Conservation (phyloP, 2,888 invertebrate genomes). For the Limnephilus auricula region DNA sequence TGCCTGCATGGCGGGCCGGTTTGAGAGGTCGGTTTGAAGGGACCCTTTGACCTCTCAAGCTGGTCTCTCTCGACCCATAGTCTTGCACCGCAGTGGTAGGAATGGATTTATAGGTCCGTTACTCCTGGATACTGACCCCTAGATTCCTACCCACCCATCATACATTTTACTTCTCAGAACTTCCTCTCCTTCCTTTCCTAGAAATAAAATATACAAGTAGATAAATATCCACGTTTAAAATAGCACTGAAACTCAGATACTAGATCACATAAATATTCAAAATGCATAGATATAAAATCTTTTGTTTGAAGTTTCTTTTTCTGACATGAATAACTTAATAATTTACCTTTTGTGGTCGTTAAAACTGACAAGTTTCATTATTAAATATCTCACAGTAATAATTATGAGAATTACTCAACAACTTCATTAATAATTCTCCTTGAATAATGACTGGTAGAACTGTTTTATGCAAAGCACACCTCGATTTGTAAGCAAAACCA, state of each 20-base stretch:
- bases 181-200: too few relatives aligned
- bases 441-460: constrained; percentile 15
- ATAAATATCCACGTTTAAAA: too few relatives aligned
- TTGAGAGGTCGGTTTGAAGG: too few relatives aligned
- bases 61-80: too few relatives aligned
- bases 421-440: constrained; percentile 17
- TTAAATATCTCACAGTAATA: neutral
- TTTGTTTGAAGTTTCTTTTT: neutral
- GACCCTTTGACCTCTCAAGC: too few relatives aligned
- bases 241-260: neutral
- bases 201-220: too few relatives aligned
- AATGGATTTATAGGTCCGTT: too few relatives aligned
- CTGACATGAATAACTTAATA: neutral
- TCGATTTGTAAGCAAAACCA: constrained; percentile 13
- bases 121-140: too few relatives aligned
- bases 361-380: neutral
- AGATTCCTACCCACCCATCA: too few relatives aligned
- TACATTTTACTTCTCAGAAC: too few relatives aligned
- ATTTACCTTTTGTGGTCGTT: neutral
- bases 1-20: too few relatives aligned
- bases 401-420: neutral
- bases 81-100: too few relatives aligned
- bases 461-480: constrained; percentile 13
- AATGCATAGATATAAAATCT: neutral
- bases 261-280: neutral